Conservation (phyloP, 37 sponge, comb jelly and placozoan species). For the Halisarca cf. caerulea region DNA sequence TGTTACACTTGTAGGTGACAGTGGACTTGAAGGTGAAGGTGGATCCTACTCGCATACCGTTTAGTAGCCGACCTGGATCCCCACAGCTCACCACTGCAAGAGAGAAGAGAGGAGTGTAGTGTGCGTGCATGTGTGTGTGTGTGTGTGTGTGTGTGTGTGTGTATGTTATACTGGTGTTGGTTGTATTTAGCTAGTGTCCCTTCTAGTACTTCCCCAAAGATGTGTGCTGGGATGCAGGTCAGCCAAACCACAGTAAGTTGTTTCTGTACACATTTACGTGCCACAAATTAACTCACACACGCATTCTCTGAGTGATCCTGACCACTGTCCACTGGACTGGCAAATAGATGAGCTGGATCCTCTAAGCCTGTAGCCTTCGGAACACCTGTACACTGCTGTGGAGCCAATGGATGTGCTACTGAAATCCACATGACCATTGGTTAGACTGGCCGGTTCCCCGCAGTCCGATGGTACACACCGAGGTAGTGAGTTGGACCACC, state of each 20-base stretch:
- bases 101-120: too few species aligned
- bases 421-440: slow-evolving; percentile 38
- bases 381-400: slow-evolving; percentile 44
- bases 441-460: slow-evolving; percentile 7
- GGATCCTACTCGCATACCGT: slow-evolving; percentile 22
- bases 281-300: not conserved
- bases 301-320: slow-evolving; percentile 26
- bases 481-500: slow-evolving; percentile 58
- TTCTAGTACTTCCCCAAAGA: too few species aligned
- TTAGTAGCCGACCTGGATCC: slow-evolving; percentile 31
- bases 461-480: slow-evolving; percentile 29
- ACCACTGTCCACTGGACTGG: slow-evolving; percentile 47
- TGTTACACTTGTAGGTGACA: slow-evolving; percentile 41
- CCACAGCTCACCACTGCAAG: slow-evolving; percentile 55
- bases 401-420: slow-evolving; percentile 30
- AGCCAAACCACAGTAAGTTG: too few species aligned
- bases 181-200: too few species aligned
- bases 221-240: too few species aligned
- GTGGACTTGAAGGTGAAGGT: slow-evolving; percentile 16
- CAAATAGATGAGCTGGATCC: slow-evolving; percentile 32
- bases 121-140: too few species aligned
- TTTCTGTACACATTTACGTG: too few species aligned
- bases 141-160: too few species aligned
- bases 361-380: slow-evolving; percentile 37
- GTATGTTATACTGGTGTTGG: too few species aligned